Evolutionary conservation across 2,113 vertebrate species (phyloP).

Genomic region (Marmota flaviventris): DNA sequence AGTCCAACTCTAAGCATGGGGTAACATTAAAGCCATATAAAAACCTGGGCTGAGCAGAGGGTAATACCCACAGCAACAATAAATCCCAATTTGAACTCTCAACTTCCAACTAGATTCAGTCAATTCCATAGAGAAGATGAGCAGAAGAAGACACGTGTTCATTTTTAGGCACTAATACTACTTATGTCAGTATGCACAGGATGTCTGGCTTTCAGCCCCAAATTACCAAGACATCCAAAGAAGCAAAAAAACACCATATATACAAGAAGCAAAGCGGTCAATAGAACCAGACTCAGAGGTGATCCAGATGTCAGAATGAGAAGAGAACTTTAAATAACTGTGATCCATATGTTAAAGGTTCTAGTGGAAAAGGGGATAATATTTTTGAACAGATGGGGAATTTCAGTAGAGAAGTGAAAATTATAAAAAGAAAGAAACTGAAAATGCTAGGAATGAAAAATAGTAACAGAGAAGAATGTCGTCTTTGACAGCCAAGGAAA

Average conservation of each 20-base stretch:
- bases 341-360: neutral
- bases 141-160: neutral
- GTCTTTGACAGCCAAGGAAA: neutral
- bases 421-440: neutral
- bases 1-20: neutral
- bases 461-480: neutral
- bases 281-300: neutral
- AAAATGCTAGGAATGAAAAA: slow-evolving; percentile 1
- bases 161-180: neutral
- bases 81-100: neutral
- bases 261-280: neutral
- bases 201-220: neutral
- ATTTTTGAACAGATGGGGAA: neutral
- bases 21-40: neutral
- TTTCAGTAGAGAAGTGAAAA: neutral
- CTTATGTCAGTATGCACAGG: neutral
- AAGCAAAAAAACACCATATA: neutral
- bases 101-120: neutral
- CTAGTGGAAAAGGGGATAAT: neutral
- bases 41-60: neutral
- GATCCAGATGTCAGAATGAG: neutral
- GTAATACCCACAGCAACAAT: neutral
- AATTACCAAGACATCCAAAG: neutral
- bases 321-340: neutral
- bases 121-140: neutral